A percentile compares a stretch with the other conserved stretches of the same genome.
Conservation (phyloP, 2,113 vertebrate species). For the Promerops cafer region DNA sequence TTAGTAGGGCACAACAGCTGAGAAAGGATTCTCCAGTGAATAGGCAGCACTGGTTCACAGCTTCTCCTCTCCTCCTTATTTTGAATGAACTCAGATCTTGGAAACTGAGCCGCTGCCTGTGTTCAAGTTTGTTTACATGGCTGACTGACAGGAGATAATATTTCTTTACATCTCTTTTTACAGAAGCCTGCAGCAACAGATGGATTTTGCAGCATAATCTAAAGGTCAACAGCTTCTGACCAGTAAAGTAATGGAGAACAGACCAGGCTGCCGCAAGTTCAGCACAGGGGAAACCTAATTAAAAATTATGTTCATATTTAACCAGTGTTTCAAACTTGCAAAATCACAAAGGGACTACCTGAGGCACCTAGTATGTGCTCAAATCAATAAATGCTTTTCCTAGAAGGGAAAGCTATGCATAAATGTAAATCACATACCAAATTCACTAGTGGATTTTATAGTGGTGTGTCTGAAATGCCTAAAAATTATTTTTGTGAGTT, state of each 20-base stretch:
- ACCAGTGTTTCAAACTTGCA: neutral
- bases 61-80: neutral
- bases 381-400: neutral
- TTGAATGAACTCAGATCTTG: neutral
- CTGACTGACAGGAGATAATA: neutral
- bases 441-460: neutral
- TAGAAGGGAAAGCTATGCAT: neutral
- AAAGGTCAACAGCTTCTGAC: constrained; percentile 39
- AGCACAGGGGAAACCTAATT: constrained; percentile 9
- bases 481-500: neutral
- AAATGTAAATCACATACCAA: neutral
- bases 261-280: neutral
- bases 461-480: neutral
- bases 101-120: neutral
- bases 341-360: neutral
- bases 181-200: constrained; percentile 38
- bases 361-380: neutral
- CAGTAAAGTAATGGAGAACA: neutral
- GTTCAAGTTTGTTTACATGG: neutral
- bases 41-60: neutral
- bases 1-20: neutral
- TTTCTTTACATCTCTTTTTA: constrained; percentile 12
- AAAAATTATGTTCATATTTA: neutral
- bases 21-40: neutral
- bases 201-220: constrained; percentile 24